These are phyloP conservation scores for Hylomyscus alleni DNA, from an alignment of 2,797 vertebrate genomes.

Conservation along the genomic window DNA sequence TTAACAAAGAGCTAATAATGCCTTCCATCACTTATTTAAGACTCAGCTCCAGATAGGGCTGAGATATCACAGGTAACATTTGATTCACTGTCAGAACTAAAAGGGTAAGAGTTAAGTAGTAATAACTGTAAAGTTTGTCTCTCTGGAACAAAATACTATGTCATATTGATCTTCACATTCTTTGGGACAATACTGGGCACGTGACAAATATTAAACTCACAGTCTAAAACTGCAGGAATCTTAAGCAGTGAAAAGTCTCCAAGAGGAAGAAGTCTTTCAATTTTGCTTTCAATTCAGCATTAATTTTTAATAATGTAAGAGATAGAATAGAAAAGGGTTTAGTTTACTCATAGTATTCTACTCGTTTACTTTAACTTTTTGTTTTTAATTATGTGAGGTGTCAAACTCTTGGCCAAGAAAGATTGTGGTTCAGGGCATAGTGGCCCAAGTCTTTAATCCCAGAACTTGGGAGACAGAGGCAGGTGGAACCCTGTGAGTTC, in stretches of 20 bases:
- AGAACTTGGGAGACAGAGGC: not conserved
- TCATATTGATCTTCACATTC: not conserved
- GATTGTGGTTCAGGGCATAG: too few species aligned
- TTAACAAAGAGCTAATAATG: constrained; percentile 5
- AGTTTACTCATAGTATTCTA: not conserved
- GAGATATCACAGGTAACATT: not conserved
- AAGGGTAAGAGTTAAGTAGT: not conserved
- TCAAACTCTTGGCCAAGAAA: not conserved
- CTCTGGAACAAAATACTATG: not conserved
- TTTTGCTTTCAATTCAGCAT: constrained; percentile 29
- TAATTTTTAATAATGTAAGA: constrained; percentile 31
- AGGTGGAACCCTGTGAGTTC: not conserved
- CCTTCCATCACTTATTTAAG: constrained; percentile 15
- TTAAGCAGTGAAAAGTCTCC: constrained; percentile 51
- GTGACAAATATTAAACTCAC: constrained; percentile 31
- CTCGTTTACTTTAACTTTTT: not conserved
- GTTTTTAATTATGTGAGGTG: not conserved
- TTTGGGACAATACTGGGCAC: not conserved
- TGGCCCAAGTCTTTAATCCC: not conserved
- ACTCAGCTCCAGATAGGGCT: not conserved
- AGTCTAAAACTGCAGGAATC: constrained; percentile 10
- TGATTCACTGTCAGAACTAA: not conserved
- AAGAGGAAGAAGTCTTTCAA: constrained; percentile 29
- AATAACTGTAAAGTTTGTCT: not conserved
- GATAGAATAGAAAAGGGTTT: not conserved